Evolutionary conservation across 2,888 invertebrate species (phyloP).

Genomic region (Tenthredo amoena): DNA sequence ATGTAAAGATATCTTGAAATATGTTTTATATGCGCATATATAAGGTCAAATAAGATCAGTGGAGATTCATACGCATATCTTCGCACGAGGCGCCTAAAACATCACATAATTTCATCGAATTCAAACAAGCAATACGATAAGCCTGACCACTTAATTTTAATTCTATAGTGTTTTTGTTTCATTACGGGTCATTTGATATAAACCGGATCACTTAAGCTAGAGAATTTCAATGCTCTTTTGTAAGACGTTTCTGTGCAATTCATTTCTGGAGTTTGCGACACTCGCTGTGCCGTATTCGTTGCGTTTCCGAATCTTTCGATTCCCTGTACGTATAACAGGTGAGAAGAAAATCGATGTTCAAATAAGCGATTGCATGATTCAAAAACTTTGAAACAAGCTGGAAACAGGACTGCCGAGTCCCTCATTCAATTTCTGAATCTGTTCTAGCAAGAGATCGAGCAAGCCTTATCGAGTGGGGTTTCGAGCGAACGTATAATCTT

Average conservation of each 20-base stretch:
- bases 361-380: background rate
- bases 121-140: background rate
- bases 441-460: slow-evolving; percentile 80
- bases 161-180: background rate
- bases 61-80: background rate
- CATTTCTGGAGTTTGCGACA: background rate
- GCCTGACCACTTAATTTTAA: background rate
- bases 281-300: background rate
- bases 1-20: background rate
- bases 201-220: background rate
- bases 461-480: slow-evolving; percentile 79
- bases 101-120: background rate
- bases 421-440: background rate
- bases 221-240: background rate
- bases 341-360: background rate
- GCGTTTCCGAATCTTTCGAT: background rate
- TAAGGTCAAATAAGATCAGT: background rate
- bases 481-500: slow-evolving; percentile 80
- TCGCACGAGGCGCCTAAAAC: background rate
- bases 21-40: background rate
- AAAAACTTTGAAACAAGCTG: background rate
- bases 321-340: too few relatives aligned
- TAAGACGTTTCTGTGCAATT: background rate
- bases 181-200: background rate
- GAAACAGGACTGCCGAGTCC: background rate